Evolutionary conservation across 2,113 vertebrate genomes (phyloP), one percentile per base, ranked within the genome.

Genomic region (Chiloscyllium plagiosum): DNA sequence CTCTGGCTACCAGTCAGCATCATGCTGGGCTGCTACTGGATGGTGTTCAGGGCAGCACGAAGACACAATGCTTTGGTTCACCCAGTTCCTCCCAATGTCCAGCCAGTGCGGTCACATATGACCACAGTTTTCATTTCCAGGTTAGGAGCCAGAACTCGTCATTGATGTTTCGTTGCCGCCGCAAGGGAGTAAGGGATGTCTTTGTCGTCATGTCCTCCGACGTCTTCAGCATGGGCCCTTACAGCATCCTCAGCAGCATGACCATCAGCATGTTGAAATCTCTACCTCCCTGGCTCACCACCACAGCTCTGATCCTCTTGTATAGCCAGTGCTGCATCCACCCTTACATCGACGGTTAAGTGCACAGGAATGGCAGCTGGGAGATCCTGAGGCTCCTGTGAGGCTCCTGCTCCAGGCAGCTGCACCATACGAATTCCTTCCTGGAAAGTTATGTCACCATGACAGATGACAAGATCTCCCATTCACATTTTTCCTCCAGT

Each of bases 291-390:
- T 98, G 98, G 98, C 96, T 98, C 96, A 97, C 97, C 96, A 98
- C 98, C 24, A 96, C 98, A 50, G 98, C 98, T 15, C 97, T 98
- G 29, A 97, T 99, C 96, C 98, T 98, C 96, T 98, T 99, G 96
- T 98, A 98, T 96, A 96, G 98, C 96, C 98, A 98, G 97, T 98
- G 98, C 96, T 98, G 98, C 97, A 97, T 98, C 29, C 98, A 99
- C 96, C 98, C 98, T 0, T 99, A 98, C 96, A 98, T 98, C 97
- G 98, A 98, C 19, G 98, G 98, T 17, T 99, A 99, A 98, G 98
- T 98, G 98, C 98, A 98, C 96, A 98, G 98, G 95, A 98, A 98
- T 7, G 98, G 98, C 94, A 97, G 98, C 95, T 98, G 98, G 95
- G 98, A 98, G 96, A 98, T 98, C 96, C 96, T 98, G 42, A 97